Base-by-base conservation (phyloP, 1,140 invertebrate genomes). In the Drosophila pachea region DNA sequence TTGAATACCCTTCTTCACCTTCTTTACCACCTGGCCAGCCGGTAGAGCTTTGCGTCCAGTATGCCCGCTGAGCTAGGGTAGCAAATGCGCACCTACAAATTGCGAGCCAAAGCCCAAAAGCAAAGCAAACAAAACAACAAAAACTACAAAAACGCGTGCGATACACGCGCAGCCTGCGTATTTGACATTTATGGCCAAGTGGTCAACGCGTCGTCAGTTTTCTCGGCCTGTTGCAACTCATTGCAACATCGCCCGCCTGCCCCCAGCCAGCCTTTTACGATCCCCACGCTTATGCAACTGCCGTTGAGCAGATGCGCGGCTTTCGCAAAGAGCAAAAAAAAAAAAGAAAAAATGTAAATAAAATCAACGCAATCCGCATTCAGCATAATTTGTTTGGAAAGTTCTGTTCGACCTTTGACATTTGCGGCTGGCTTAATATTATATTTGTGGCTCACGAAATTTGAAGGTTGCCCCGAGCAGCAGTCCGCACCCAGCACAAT, bases 351-450 rank as follows among this genome's bases (percentile, higher is more conserved):
- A 14, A 43, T 43, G n/a, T 6, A 14, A 40, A 52, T 16, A 8
- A 35, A 52, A 52, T 35, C 33, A 6, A 33, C 22, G 22, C 22
- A 14, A 35, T 22, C 12, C 5, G 7, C 52, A 43, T 47, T 59
- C 16, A 22, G 22, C 22, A 16, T 40, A 48, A 70, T 52, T 36
- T 32, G 35, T 31, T 56, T 47, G 76, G 79, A 86, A 79, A 83
- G 79, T 79, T 83, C 76, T 79, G 8, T 68, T 65, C 68, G 54
- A 55, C 81, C 66, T 86, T 74, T 83, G 73, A 79, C 78, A 81
- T 81, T 81, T 82, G 32, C 40, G 16, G 9, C 59, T 22, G 5
- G n/a, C 8, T 8, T 40, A 33, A 45, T 6, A 32, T 40, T 40
- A 38, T 31, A 45, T 45, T 33, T 43, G 33, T 31, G 7, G 47